Evolutionary conservation across 1,140 invertebrate genomes (phyloP).

Genomic region (Macrocentrus cingulum): DNA sequence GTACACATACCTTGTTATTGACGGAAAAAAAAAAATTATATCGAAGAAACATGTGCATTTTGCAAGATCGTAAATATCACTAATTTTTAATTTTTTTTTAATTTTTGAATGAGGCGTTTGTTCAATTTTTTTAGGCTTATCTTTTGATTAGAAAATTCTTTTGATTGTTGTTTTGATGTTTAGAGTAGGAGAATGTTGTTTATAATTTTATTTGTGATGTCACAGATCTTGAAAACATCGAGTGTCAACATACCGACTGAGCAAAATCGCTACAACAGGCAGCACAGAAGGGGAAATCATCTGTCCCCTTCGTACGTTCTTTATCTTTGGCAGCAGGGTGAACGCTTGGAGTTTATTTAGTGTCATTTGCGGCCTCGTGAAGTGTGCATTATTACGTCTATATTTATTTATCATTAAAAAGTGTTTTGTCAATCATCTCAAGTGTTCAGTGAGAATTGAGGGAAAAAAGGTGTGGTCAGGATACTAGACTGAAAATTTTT

Average conservation of each 20-base stretch:
- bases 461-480: neutral
- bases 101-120: too few species aligned
- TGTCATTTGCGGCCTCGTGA: conserved; percentile 4
- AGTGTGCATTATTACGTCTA: neutral
- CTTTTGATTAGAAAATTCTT: too few species aligned
- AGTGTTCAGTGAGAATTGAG: neutral
- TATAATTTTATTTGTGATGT: too few species aligned
- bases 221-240: neutral
- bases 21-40: too few species aligned
- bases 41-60: too few species aligned
- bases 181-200: too few species aligned
- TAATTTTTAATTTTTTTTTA: too few species aligned
- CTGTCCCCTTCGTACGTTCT: conserved; percentile 1
- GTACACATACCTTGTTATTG: neutral
- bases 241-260: neutral
- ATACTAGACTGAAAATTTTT: neutral
- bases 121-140: too few species aligned
- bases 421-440: too few species aligned
- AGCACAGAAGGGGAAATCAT: neutral
- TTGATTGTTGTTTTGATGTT: too few species aligned
- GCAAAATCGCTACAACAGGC: neutral
- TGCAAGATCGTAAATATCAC: too few species aligned
- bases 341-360: conserved; percentile 13
- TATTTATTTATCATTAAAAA: neutral
- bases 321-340: conserved; percentile 8